Percentiles rank a stretch among this genome's conserved stretches.
Conservation (phyloP, 1,140 invertebrate genomes). For the Ctenoplectra terminalis region DNA sequence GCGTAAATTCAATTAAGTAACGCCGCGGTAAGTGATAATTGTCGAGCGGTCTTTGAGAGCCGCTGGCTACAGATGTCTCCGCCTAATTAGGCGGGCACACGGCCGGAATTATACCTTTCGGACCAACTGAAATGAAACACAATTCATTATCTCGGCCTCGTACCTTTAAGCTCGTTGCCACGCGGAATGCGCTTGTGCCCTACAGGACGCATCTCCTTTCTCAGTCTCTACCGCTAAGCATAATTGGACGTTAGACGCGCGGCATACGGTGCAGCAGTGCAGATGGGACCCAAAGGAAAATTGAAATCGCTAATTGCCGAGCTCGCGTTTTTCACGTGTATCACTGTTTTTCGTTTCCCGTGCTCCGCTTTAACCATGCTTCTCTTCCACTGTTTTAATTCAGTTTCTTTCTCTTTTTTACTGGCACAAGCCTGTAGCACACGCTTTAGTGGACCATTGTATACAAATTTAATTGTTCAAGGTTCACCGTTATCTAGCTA, state of each 20-base stretch:
- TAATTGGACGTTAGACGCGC: slow-evolving; percentile 68
- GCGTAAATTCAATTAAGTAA: slow-evolving; percentile 42
- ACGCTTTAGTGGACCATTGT: too few relatives aligned
- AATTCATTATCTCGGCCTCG: slow-evolving; percentile 76
- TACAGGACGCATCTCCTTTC: slow-evolving; percentile 40
- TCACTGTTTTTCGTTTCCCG: not conserved
- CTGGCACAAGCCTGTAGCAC: not conserved
- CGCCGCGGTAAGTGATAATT: slow-evolving; percentile 33
- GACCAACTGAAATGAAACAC: slow-evolving; percentile 78
- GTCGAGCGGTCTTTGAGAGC: slow-evolving; percentile 65
- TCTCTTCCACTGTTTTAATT: too few relatives aligned
- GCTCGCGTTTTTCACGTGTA: not conserved
- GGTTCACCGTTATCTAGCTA: not conserved
- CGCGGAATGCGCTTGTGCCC: slow-evolving; percentile 53
- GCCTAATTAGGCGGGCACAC: slow-evolving; percentile 77
- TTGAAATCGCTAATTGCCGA: slow-evolving; percentile 46
- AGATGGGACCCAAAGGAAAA: slow-evolving; percentile 44
- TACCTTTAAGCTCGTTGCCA: slow-evolving; percentile 65
- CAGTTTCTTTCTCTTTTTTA: not conserved
- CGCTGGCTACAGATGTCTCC: slow-evolving; percentile 80
- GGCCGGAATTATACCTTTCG: slow-evolving; percentile 79
- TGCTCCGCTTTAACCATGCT: not conserved
- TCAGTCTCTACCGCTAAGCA: slow-evolving; percentile 37
- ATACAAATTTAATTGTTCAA: too few relatives aligned
- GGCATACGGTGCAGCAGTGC: slow-evolving; percentile 58